Conservation (phyloP, 2,113 vertebrate species). For the Paralichthys olivaceus region DNA sequence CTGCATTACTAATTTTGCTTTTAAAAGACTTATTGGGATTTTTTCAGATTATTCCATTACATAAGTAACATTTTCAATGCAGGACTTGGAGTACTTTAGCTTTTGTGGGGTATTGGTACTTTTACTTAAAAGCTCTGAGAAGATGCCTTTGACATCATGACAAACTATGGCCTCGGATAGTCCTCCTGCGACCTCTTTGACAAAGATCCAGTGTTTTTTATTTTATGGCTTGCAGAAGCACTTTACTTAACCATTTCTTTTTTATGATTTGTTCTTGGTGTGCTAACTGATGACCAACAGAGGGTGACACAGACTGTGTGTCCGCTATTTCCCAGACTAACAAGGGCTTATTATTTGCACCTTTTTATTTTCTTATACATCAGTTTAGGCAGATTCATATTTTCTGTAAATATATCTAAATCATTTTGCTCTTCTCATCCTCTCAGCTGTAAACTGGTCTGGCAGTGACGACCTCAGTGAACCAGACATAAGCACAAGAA, state of each 20-base stretch:
- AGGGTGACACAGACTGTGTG: conserved; percentile 63
- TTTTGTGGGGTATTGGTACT: too few relatives aligned
- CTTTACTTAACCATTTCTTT: conserved; percentile 20
- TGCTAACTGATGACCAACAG: conserved; percentile 53
- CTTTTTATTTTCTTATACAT: background rate
- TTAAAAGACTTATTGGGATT: too few relatives aligned
- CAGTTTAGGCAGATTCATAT: conserved; percentile 34
- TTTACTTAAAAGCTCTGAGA: background rate
- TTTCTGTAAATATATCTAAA: conserved; percentile 29
- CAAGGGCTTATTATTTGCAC: background rate
- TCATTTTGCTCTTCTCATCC: conserved; percentile 27
- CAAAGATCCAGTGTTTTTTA: background rate
- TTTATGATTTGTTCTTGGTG: conserved; percentile 14
- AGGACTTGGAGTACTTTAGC: too few relatives aligned
- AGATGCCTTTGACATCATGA: background rate
- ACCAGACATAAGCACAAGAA: conserved; percentile 31
- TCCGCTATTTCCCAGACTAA: background rate
- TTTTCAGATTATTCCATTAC: too few relatives aligned
- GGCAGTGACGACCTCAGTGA: conserved; percentile 14
- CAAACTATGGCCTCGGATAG: background rate
- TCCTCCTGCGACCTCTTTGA: background rate
- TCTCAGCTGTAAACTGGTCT: conserved; percentile 46
- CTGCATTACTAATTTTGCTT: too few relatives aligned
- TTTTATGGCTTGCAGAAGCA: background rate
- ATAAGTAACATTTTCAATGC: too few relatives aligned